A percentile compares a stretch with the other conserved stretches of the same genome.
Conservation (phyloP, 2,113 vertebrate species). For the Arvicanthis niloticus region DNA sequence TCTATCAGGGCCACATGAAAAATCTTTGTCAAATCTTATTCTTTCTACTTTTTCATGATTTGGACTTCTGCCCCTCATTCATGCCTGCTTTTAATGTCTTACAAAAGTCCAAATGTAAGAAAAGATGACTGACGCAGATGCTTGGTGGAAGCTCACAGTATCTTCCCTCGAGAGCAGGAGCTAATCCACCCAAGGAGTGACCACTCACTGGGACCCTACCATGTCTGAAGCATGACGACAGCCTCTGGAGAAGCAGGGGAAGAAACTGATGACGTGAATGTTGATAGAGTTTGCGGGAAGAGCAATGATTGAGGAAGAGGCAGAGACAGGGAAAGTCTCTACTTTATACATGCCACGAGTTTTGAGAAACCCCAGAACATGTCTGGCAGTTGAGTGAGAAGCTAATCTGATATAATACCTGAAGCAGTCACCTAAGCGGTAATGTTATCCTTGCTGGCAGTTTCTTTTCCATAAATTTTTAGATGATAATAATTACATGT, state of each 20-base stretch:
- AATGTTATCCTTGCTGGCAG: not conserved
- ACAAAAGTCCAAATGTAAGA: constrained; percentile 1
- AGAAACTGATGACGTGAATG: not conserved
- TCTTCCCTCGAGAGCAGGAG: not conserved
- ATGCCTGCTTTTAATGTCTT: not conserved
- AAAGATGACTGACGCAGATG: not conserved
- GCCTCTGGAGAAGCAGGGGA: not conserved
- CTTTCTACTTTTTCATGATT: not conserved
- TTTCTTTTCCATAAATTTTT: not conserved
- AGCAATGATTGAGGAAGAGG: not conserved
- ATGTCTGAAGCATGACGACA: not conserved
- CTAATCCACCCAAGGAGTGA: not conserved
- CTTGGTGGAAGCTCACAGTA: not conserved
- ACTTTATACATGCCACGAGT: no score
- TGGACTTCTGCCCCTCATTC: not conserved
- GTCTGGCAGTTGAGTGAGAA: not conserved
- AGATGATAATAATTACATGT: not conserved
- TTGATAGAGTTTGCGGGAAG: not conserved
- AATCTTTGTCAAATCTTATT: not conserved
- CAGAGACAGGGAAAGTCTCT: not conserved
- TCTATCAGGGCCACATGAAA: not conserved
- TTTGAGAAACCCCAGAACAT: not conserved
- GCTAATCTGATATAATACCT: not conserved
- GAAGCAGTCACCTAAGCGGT: not conserved
- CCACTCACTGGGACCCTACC: not conserved